These are phyloP conservation scores for Pandemis heparana DNA, from an alignment of 2,888 invertebrate genomes.

Conservation along the genomic window DNA sequence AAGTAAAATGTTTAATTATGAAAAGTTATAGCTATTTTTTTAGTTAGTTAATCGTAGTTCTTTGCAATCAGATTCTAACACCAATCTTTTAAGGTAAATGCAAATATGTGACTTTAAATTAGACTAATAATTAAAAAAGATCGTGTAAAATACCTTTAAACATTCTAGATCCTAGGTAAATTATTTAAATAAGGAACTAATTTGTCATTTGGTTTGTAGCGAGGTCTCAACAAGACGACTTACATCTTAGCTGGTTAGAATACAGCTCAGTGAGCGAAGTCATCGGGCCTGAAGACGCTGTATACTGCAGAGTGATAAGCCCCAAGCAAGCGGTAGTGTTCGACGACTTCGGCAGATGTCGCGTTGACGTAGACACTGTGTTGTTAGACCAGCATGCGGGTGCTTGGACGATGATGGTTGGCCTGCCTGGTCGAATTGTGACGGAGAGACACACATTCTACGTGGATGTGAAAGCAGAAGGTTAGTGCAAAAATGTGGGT, in stretches of 20 bases:
- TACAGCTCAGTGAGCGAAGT: slow-evolving; percentile 25
- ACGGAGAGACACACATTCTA: slow-evolving; percentile 24
- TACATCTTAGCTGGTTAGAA: slow-evolving; percentile 24
- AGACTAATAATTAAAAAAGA: no score
- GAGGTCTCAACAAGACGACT: slow-evolving; percentile 1
- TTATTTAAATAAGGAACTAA: background rate
- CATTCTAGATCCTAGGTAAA: no score
- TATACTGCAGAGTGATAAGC: slow-evolving; percentile 42
- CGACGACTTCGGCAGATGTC: slow-evolving; percentile 45
- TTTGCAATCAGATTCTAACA: no score
- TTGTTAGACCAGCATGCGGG: slow-evolving; percentile 27
- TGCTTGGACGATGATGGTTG: slow-evolving; percentile 40
- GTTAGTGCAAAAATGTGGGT: slow-evolving; percentile 15
- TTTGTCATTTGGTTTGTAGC: background rate
- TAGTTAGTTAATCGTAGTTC: no score
- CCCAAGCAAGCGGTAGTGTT: slow-evolving; percentile 30
- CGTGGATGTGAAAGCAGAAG: slow-evolving; percentile 35
- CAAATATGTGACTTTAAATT: no score
- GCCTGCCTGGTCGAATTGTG: slow-evolving; percentile 42
- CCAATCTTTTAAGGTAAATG: no score
- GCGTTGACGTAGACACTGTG: slow-evolving; percentile 31
- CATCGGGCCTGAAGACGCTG: slow-evolving; percentile 41
- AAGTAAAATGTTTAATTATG: no score
- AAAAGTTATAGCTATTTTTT: no score
- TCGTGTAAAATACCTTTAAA: no score